Evolutionary conservation across 2,113 vertebrate genomes (phyloP).

Genomic region (Aptenodytes patagonicus): DNA sequence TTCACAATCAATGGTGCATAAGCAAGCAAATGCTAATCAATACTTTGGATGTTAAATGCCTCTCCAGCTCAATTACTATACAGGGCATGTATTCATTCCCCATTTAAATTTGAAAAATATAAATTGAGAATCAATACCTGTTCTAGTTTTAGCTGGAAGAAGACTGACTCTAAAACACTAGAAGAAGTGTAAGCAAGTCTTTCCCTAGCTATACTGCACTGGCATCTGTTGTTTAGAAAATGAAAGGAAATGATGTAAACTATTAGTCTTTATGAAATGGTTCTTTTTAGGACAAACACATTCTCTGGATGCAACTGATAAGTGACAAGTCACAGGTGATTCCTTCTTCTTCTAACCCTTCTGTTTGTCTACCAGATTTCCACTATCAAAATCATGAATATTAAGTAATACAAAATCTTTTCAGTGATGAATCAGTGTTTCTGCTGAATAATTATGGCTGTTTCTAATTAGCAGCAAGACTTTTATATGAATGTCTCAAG

Average conservation of each 20-base stretch:
- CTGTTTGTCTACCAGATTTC: background rate
- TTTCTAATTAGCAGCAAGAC: background rate
- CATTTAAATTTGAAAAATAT: conserved; percentile 59
- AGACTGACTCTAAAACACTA: background rate
- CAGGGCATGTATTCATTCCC: conserved; percentile 5
- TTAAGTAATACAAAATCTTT: background rate
- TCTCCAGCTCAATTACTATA: conserved; percentile 35
- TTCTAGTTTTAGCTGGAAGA: conserved; percentile 34
- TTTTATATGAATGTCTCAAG: background rate
- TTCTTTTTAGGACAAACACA: background rate
- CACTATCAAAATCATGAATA: background rate
- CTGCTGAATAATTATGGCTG: background rate
- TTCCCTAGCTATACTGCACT: background rate
- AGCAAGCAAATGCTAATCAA: conserved; percentile 57
- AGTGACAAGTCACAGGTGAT: background rate
- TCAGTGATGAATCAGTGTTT: background rate
- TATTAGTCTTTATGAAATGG: background rate
- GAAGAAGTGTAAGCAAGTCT: background rate
- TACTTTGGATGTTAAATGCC: conserved; percentile 38
- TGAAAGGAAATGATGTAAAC: background rate
- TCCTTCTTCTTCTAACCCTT: background rate
- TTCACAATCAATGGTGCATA: conserved; percentile 55
- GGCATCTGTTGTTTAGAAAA: background rate
- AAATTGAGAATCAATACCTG: conserved; percentile 53
- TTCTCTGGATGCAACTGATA: background rate